A percentile compares a stretch with the other conserved stretches of the same genome.
These are phyloP conservation scores for Apogon hyalosoma DNA, from an alignment of 2,797 vertebrate species.

Conservation along the genomic window DNA sequence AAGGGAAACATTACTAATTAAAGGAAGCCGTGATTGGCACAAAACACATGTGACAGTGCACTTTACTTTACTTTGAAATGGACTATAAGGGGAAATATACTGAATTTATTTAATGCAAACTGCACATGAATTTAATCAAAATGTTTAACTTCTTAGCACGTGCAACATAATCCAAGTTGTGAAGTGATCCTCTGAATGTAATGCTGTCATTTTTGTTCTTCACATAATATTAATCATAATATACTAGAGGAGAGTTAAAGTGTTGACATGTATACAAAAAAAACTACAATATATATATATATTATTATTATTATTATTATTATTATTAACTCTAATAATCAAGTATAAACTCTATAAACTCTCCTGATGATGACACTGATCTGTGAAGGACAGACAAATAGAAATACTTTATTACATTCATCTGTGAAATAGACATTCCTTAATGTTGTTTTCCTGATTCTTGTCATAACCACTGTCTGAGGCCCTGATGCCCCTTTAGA, in stretches of 20 bases:
- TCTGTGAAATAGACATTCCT: neutral
- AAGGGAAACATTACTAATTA: neutral
- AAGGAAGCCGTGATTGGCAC: neutral
- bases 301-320: too few species aligned
- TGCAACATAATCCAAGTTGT: neutral
- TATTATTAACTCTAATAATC: neutral
- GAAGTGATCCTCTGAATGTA: neutral
- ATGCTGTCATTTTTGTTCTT: neutral
- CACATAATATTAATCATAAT: neutral
- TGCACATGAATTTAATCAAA: neutral
- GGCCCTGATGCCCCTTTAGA: neutral
- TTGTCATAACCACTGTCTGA: neutral
- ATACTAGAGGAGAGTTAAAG: neutral
- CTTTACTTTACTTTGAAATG: neutral
- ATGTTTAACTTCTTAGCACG: neutral
- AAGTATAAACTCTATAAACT: neutral
- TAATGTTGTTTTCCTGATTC: neutral
- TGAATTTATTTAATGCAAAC: neutral
- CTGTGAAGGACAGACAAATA: neutral
- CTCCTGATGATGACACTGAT: neutral
- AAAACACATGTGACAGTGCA: neutral
- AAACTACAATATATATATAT: too few species aligned
- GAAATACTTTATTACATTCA: too few species aligned
- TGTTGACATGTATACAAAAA: neutral
- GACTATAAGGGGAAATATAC: neutral